A percentile compares a stretch with the other conserved stretches of the same genome.
Conservation (phyloP, 2,888 invertebrate species). For the Callinectes sapidus region DNA sequence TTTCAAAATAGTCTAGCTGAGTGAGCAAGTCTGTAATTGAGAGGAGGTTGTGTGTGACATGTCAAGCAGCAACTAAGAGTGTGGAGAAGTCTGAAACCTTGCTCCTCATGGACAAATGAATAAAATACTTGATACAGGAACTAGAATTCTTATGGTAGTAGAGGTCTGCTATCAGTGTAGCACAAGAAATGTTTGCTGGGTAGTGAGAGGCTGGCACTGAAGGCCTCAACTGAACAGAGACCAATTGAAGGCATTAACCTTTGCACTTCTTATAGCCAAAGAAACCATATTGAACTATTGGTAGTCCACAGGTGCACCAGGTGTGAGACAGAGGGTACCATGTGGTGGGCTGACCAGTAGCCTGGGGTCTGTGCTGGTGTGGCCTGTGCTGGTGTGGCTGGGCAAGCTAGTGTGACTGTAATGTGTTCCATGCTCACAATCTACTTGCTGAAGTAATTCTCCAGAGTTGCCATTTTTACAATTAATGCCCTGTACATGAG, state of each 20-base stretch:
- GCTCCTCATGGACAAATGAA: slow-evolving; percentile 39
- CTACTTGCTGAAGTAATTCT: slow-evolving; percentile 57
- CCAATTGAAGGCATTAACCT: slow-evolving; percentile 41
- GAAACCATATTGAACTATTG: slow-evolving; percentile 39
- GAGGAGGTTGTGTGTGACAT: slow-evolving; percentile 18
- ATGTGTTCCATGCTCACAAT: slow-evolving; percentile 62
- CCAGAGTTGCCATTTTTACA: slow-evolving; percentile 60
- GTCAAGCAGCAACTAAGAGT: slow-evolving; percentile 36
- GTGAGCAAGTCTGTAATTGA: slow-evolving; percentile 24
- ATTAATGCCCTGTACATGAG: slow-evolving; percentile 64
- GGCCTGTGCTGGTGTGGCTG: not conserved
- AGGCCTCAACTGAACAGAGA: slow-evolving; percentile 24
- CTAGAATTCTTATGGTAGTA: not conserved
- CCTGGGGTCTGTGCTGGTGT: not conserved
- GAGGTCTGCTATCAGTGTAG: slow-evolving; percentile 29
- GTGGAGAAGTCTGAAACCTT: slow-evolving; percentile 60
- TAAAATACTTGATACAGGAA: not conserved
- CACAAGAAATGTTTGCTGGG: not conserved
- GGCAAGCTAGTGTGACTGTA: slow-evolving; percentile 44
- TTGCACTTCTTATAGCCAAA: slow-evolving; percentile 48
- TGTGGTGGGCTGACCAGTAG: not conserved
- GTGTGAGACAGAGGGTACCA: not conserved
- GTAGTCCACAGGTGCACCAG: slow-evolving; percentile 3
- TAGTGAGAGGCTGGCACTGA: slow-evolving; percentile 45
- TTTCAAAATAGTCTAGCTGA: slow-evolving; percentile 41